Conservation (phyloP, 2,888 invertebrate genomes). For the Noctua janthina region DNA sequence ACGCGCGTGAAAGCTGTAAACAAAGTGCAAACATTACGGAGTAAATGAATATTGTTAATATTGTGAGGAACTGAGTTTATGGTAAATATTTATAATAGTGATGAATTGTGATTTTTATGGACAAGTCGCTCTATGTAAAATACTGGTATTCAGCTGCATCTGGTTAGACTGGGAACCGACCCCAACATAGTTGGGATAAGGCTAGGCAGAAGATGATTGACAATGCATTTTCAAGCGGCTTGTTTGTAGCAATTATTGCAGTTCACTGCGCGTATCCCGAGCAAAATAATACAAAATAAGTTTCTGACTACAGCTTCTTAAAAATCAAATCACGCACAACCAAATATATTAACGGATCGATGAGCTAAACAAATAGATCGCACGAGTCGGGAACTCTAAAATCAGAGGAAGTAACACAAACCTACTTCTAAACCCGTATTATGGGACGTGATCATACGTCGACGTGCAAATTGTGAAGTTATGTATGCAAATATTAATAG, state of each 20-base stretch:
- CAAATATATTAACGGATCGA: constrained; percentile 17
- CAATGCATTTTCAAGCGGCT: neutral
- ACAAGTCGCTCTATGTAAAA: neutral
- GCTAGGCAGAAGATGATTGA: neutral
- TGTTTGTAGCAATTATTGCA: neutral
- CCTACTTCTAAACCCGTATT: constrained; percentile 52
- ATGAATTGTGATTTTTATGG: constrained; percentile 7
- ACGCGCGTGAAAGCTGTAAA: constrained; percentile 24
- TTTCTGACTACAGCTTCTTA: neutral
- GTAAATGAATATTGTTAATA: constrained; percentile 20
- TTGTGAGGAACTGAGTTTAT: constrained; percentile 6
- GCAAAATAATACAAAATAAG: neutral
- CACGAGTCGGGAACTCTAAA: constrained; percentile 20
- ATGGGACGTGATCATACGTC: constrained; percentile 29
- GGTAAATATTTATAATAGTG: neutral
- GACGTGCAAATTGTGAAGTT: constrained; percentile 33
- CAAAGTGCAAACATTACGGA: constrained; percentile 10
- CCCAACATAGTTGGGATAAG: neutral
- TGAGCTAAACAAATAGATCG: constrained; percentile 20
- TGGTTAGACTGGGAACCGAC: neutral
- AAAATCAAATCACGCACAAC: neutral
- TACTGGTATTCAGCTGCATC: neutral
- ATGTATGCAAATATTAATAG: constrained; percentile 60
- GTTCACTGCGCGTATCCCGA: neutral
- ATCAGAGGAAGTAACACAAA: constrained; percentile 53